These are phyloP conservation scores for Gibbula magus DNA, from an alignment of 2,888 invertebrate species.

Conservation along the genomic window DNA sequence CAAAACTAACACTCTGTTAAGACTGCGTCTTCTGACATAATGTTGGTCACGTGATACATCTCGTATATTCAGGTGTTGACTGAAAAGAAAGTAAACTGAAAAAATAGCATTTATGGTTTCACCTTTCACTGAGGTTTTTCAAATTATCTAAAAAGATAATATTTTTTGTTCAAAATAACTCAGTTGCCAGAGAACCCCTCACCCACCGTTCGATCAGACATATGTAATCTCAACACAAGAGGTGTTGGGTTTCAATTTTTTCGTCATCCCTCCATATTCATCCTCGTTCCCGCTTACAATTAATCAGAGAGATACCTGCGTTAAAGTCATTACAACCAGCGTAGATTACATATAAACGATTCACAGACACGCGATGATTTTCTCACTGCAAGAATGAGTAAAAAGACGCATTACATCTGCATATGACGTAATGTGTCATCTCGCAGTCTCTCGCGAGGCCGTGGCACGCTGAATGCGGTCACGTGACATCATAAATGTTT, in stretches of 20 bases:
- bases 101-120: too few species aligned
- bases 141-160: neutral
- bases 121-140: too few species aligned
- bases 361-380: neutral
- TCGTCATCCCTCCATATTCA: neutral
- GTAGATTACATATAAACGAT: neutral
- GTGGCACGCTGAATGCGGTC: neutral
- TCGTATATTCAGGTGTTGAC: too few species aligned
- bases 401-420: neutral
- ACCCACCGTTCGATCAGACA: neutral
- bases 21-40: too few species aligned
- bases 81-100: too few species aligned
- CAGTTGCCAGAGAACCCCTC: neutral
- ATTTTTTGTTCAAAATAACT: neutral
- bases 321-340: constrained; percentile 1
- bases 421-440: neutral
- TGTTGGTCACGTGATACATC: too few species aligned
- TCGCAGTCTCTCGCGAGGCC: neutral
- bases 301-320: neutral
- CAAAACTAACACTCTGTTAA: too few species aligned
- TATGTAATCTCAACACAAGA: neutral
- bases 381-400: neutral
- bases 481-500: constrained; percentile 6
- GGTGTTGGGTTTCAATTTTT: neutral
- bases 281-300: neutral